These are phyloP conservation scores for Epistrophe eligans DNA, from an alignment of 2,888 invertebrate genomes.

Conservation along the genomic window DNA sequence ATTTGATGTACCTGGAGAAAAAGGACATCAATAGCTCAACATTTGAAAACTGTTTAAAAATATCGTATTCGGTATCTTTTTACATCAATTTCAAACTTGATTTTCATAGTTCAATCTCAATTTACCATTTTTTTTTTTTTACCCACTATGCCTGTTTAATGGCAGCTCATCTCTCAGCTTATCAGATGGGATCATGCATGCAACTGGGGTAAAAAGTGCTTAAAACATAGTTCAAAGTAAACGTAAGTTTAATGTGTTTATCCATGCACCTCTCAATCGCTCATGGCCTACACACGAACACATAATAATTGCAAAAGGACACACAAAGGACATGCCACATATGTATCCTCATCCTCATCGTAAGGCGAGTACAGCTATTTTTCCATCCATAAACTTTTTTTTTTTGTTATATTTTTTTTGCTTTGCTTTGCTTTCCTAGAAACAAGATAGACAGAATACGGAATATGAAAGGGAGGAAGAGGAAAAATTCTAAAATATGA, in stretches of 20 bases:
- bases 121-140: background rate
- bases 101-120: background rate
- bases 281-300: slow-evolving; percentile 28
- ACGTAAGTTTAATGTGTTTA: slow-evolving; percentile 58
- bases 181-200: slow-evolving; percentile 62
- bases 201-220: slow-evolving; percentile 37
- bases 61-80: too few relatives aligned
- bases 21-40: too few relatives aligned
- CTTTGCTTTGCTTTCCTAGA: background rate
- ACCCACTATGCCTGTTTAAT: slow-evolving; percentile 48
- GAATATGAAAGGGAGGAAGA: slow-evolving; percentile 53
- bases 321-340: slow-evolving; percentile 41
- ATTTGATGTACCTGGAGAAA: too few relatives aligned
- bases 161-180: slow-evolving; percentile 68
- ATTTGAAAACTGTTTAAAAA: too few relatives aligned
- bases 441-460: slow-evolving; percentile 58
- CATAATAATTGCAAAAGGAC: slow-evolving; percentile 50
- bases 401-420: background rate
- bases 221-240: slow-evolving; percentile 39
- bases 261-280: slow-evolving; percentile 59
- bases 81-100: too few relatives aligned
- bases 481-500: slow-evolving; percentile 74
- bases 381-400: slow-evolving; percentile 25
- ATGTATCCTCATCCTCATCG: slow-evolving; percentile 7
- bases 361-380: slow-evolving; percentile 9